A percentile compares a stretch with the other conserved stretches of the same genome.
phyloP scores from a whole-genome alignment of 2,888 invertebrate species.

The Mesoligia furuncula region DNA sequence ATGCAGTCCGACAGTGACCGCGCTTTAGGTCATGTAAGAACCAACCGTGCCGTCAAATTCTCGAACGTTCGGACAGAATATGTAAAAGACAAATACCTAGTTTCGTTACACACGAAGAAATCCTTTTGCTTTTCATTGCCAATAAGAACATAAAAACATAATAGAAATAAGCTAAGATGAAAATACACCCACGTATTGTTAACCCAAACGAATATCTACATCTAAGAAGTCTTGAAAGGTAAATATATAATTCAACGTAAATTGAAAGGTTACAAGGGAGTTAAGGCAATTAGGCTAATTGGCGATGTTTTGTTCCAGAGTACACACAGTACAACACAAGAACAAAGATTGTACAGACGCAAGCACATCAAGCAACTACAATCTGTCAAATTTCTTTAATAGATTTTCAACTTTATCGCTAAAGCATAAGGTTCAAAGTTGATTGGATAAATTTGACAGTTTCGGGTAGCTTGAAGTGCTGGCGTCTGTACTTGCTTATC shows the following conservation, averaged over 20 bases:
- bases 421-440: no score
- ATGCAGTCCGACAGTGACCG: no score
- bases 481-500: constrained; percentile 30
- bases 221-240: constrained; percentile 20
- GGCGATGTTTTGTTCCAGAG: constrained; percentile 44
- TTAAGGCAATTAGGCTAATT: constrained; percentile 58
- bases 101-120: background rate
- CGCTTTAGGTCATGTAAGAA: no score
- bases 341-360: constrained; percentile 36
- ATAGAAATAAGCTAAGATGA: no score
- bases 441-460: no score
- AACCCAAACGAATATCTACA: constrained; percentile 1
- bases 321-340: constrained; percentile 40
- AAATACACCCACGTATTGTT: no score
- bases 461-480: no score
- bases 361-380: no score
- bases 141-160: background rate
- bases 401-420: no score
- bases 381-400: no score
- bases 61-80: background rate
- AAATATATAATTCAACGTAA: constrained; percentile 39
- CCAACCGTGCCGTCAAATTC: background rate
- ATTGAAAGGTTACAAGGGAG: constrained; percentile 40
- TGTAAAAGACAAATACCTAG: background rate
- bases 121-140: background rate